phyloP scores from a whole-genome alignment of 1,140 invertebrate species.

The Trigoniulus corallinus region DNA sequence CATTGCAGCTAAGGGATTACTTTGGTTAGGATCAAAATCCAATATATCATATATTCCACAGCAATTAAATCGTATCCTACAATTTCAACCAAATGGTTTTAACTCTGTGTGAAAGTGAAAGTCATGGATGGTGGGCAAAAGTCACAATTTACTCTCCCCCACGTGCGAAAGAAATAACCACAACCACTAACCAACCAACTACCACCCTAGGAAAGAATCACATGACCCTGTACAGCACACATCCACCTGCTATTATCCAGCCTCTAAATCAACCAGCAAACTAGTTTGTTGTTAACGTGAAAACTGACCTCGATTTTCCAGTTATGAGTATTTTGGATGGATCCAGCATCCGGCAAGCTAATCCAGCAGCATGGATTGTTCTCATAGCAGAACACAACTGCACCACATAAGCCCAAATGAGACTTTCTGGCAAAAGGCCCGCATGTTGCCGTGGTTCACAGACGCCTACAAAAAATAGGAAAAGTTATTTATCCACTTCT shows the following conservation, averaged over 20 bases:
- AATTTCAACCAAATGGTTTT: slow-evolving; percentile 9
- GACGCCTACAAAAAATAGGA: background rate
- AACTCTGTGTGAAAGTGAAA: too few relatives aligned
- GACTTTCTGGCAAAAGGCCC: slow-evolving; percentile 65
- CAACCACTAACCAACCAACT: too few relatives aligned
- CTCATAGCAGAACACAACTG: slow-evolving; percentile 87
- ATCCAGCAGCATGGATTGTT: slow-evolving; percentile 66
- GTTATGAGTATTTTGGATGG: slow-evolving; percentile 71
- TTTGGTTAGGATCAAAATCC: slow-evolving; percentile 49
- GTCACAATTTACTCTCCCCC: too few relatives aligned
- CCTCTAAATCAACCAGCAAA: too few relatives aligned
- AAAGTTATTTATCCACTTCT: too few relatives aligned
- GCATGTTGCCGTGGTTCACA: slow-evolving; percentile 15
- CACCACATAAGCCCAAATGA: slow-evolving; percentile 90
- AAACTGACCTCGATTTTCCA: slow-evolving; percentile 38
- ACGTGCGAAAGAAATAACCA: too few relatives aligned
- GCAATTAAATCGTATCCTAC: slow-evolving; percentile 55
- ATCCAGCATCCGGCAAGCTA: slow-evolving; percentile 56
- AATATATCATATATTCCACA: slow-evolving; percentile 68
- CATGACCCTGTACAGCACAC: slow-evolving; percentile 22
- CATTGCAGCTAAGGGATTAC: slow-evolving; percentile 45
- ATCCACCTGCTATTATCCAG: too few relatives aligned
- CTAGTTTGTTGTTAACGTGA: too few relatives aligned
- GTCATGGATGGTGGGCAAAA: too few relatives aligned
- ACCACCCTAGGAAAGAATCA: too few relatives aligned